Percentiles rank a stretch among this genome's conserved stretches.
Conservation (phyloP, 1,140 invertebrate species). For the Drosophila virilis region DNA sequence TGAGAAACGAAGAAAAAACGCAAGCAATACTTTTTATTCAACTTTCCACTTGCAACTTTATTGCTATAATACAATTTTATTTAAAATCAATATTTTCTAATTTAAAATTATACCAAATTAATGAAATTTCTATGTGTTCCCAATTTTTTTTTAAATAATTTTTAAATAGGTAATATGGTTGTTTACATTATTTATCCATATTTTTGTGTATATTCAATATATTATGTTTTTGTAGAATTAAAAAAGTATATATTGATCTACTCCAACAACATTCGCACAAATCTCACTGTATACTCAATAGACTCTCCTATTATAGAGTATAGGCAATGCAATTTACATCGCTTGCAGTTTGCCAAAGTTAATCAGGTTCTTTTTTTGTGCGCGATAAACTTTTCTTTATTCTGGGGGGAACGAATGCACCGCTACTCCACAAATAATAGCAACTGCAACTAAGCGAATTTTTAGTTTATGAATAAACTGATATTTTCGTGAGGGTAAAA, state of each 20-base stretch:
- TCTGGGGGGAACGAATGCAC: slow-evolving; percentile 32
- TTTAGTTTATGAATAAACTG: slow-evolving; percentile 22
- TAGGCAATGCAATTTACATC: slow-evolving; percentile 18
- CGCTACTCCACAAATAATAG: slow-evolving; percentile 33
- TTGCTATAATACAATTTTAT: too few relatives aligned
- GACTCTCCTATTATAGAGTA: slow-evolving; percentile 3
- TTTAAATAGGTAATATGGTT: too few relatives aligned
- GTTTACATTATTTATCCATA: too few relatives aligned
- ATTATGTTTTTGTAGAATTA: too few relatives aligned
- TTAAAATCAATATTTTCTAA: too few relatives aligned
- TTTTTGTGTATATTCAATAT: too few relatives aligned
- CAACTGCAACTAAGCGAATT: slow-evolving; percentile 32
- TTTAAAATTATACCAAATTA: too few relatives aligned
- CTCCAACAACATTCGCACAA: neutral
- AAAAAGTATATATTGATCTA: neutral
- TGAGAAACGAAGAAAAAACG: too few relatives aligned
- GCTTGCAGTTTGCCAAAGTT: slow-evolving; percentile 53
- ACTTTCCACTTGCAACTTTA: too few relatives aligned
- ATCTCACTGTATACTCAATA: neutral
- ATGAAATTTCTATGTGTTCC: too few relatives aligned
- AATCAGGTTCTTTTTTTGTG: slow-evolving; percentile 48
- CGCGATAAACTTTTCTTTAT: slow-evolving; percentile 58
- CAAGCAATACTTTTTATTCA: too few relatives aligned
- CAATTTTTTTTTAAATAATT: too few relatives aligned
- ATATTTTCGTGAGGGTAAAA: slow-evolving; percentile 2